Evolutionary conservation across 2,797 vertebrate genomes (phyloP), one percentile per base, ranked within the genome.

Genomic region (Somateria mollissima): DNA sequence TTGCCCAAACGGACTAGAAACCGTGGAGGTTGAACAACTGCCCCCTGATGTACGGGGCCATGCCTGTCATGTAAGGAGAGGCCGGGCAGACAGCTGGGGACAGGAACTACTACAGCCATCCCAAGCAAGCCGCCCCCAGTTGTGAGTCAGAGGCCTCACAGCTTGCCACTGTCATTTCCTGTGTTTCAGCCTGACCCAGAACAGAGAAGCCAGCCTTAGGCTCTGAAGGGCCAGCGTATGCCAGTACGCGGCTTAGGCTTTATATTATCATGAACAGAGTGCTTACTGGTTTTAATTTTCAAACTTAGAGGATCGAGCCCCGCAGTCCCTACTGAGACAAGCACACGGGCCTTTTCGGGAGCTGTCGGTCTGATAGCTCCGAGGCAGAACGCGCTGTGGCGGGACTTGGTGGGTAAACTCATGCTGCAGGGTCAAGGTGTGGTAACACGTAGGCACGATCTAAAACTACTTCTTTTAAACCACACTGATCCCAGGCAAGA

Each of bases 81-180:
- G 60, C 58, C 56, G 47, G 77, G 87, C 93, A 84, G 74, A 32
- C 84, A 80, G 94, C 87, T n/a, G 49, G 43, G 90, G 84, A 71
- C 90, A 85, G 94, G 94, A 92, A 80, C 92, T 25, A n/a, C 93
- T 64, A 57, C 67, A 92, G 96, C 86, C 94, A 67, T 66, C 64
- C 39, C 65, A 32, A 64, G 93, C 4, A 79, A 64, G 53, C 78
- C 81, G 14, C 90, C 93, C 83, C 74, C 95, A 80, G 92, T 45
- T 2, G 32, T 92, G 96, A 97, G 88, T 95, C 94, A 96, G 89
- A 2, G 4, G 70, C 70, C 71, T 89, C 1, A 10, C 39, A n/a
- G 65, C 89, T 70, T 13, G 1, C 88, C 91, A 5, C 91, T 77
- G 89, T 36, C 78, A 84, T 87, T 96, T 95, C 96, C 94, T 71